Evolutionary conservation across 2,797 vertebrate species (phyloP), one percentile per base, ranked within the genome.

Genomic region (Chaunax sp.): DNA sequence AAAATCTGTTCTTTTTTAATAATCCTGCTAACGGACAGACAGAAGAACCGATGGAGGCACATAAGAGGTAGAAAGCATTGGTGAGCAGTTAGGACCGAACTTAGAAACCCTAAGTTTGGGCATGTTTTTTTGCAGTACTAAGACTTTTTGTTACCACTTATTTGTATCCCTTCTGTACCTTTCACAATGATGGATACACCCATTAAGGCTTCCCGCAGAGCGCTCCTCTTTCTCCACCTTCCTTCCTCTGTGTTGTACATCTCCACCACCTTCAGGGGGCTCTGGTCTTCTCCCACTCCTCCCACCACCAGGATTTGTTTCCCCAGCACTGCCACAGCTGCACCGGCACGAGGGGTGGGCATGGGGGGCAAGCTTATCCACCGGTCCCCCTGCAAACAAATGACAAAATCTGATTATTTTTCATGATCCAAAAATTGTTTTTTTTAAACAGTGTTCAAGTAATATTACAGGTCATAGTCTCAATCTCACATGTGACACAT

Each of bases 261-360:
- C 89, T 99, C 97, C 89, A 99, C 97, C 35, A 92, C 94, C 91
- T 96, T 97, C 72, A 99, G 87, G 1, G 97, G 97, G 76, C 90
- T 93, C 92, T 98, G 98, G 55, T 93, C 90, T 25, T 89, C 92
- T 18, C 96, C 97, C 1, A 98, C 95, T 0, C 98, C 98, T 44
- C 97, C 98, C 1, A 98, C 93, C 80, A 98, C 97, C 88, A 99
- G 90, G 85, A 99, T 95, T 88, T 97, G 92, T 87, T 98, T 99
- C 66, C 96, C 97, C 53, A 98, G 85, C 15, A 93, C 93, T 0
- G 91, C 92, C 54, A 96, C 95, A 0, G 96, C 97, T 9, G 96
- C 95, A 12, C 98, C 98, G 0, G 97, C 98, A 25, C 97, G 91
- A 44, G 97, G 92, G 0, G 95, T 98, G 46, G 96, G 96, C 95